Evolutionary conservation across 2,888 invertebrate species (phyloP), one percentile per base, ranked within the genome.

Genomic region (Anthrax anthrax): DNA sequence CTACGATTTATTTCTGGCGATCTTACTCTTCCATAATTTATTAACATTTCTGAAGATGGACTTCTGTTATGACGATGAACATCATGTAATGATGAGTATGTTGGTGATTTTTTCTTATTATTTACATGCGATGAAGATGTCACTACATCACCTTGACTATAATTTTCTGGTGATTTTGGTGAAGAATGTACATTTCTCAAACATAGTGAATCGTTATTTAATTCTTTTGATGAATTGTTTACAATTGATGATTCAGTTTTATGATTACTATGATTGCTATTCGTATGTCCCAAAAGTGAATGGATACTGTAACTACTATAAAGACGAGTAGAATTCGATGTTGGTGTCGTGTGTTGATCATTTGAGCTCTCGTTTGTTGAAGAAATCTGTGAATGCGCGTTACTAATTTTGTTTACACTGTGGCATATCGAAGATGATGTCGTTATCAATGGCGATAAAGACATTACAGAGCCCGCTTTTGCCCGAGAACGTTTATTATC

Each of bases 221-320:
- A 43, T 47, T 69, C 59, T 66, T 68, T 61, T 65, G 66, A 47
- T 63, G 46, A n/a, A 64, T 56, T 65, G 64, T 57, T 63, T 70
- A 42, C 64, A 60, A 49, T 32, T 55, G 50, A 44, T 57, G 55
- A 43, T 55, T 56, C 53, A 55, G 51, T 52, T 56, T 55, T 50
- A 42, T 54, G 48, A 45, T 47, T 52, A 46, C 50, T 52, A 48
- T 56, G 57, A 49, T 55, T 58, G 16, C 36, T 50, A n/a, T 34
- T 50, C n/a, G 46, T 46, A 43, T 62, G 62, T 18, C 83, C 81
- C 58, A 88, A 72, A 62, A 88, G 72, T 52, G 87, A 86, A 61
- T 84, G 85, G 65, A 88, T 88, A 71, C 87, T 87, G 70, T 87
- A 87, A 63, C 82, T 85, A 67, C 83, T 80, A 54, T 76, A 75